Conservation (phyloP, 2,797 vertebrate genomes). For the Acridotheres tristis region DNA sequence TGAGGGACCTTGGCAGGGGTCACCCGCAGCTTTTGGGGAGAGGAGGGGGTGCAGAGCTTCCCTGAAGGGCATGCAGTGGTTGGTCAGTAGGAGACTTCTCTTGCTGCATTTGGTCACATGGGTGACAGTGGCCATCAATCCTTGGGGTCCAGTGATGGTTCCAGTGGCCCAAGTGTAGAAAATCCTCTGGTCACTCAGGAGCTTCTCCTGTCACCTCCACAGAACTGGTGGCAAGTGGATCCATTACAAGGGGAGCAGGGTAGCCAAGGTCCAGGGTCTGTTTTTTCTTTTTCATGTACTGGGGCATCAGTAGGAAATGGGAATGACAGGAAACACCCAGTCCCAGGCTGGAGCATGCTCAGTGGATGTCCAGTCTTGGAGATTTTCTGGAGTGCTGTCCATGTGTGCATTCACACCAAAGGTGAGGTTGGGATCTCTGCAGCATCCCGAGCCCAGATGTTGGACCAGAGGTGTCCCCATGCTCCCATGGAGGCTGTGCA, state of each 20-base stretch:
- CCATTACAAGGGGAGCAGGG: background rate
- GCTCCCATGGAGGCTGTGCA: rapidly evolving
- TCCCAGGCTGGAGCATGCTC: background rate
- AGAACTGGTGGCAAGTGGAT: background rate
- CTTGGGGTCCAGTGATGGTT: background rate
- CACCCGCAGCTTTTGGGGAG: background rate
- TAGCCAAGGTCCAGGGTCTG: background rate
- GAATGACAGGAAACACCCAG: background rate
- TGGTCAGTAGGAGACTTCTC: background rate
- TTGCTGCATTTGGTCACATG: rapidly evolving
- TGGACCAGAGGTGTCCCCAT: background rate
- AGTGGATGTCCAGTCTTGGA: too few relatives aligned
- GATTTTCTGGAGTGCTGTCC: background rate
- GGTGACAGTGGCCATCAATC: background rate
- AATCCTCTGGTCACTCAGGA: background rate
- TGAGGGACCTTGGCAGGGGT: background rate
- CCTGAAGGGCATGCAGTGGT: rapidly evolving
- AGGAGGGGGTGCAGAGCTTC: background rate
- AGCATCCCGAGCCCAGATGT: background rate
- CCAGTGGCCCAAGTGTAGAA: background rate
- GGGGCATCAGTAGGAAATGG: background rate
- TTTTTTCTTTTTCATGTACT: background rate
- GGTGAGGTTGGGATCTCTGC: background rate
- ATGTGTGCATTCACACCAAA: background rate
- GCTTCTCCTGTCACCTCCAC: background rate